phyloP scores from a whole-genome alignment of 2,888 invertebrate species.

The Nesidiocoris tenuis region DNA sequence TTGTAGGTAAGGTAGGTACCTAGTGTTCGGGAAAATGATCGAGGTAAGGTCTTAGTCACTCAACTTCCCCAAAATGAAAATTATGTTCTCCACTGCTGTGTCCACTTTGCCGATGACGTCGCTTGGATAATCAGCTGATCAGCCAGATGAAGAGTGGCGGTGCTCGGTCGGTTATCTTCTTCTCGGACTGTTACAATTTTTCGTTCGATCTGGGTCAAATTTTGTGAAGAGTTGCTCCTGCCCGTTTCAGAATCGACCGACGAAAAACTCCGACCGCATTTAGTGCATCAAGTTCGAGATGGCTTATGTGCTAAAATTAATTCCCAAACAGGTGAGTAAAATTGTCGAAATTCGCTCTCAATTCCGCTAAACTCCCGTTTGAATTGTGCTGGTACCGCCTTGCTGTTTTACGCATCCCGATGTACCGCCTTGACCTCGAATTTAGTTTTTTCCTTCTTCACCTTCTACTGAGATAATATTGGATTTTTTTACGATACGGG shows the following conservation, averaged over 20 bases:
- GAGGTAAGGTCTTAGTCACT: no score
- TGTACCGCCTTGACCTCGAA: conserved; percentile 24
- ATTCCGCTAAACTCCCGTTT: background rate
- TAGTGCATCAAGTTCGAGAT: conserved; percentile 38
- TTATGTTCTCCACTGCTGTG: background rate
- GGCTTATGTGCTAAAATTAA: conserved; percentile 38
- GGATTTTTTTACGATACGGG: no score
- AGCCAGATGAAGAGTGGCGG: background rate
- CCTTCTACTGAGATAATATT: background rate
- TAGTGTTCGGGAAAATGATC: no score
- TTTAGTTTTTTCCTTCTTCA: conserved; percentile 8
- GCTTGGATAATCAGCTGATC: conserved; percentile 11
- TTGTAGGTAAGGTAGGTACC: no score
- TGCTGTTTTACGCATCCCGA: conserved; percentile 2
- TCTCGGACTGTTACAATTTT: background rate
- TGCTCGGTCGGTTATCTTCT: conserved; percentile 10
- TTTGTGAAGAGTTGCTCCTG: conserved; percentile 15
- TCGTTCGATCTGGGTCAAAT: conserved; percentile 34
- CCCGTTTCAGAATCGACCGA: conserved; percentile 3
- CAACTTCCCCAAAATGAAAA: background rate
- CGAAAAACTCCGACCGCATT: background rate
- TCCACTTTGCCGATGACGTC: background rate
- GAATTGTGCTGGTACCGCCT: background rate
- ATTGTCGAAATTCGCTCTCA: background rate
- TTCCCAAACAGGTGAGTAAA: conserved; percentile 29